Evolutionary conservation across 2,113 vertebrate species (phyloP), one percentile per base, ranked within the genome.

Genomic region (Lamprotornis superbus): DNA sequence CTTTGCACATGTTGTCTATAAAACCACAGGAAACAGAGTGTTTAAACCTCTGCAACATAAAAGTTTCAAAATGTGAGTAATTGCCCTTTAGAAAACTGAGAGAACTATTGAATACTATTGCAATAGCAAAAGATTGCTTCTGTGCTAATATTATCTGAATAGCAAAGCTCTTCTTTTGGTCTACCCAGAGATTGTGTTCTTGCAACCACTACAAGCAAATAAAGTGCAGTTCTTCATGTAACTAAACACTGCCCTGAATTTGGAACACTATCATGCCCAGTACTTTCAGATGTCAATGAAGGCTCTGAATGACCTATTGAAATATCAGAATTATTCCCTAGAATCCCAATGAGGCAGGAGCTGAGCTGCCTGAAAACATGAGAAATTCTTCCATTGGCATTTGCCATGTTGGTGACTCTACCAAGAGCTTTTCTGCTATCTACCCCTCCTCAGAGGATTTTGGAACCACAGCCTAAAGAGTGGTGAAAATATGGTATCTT

Each of bases 251-350:
- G 39, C 6, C 44, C 33, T 76, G 40, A 52, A 75, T 57, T 44
- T 55, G 30, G 55, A 80, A 50, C 19, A 37, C 14, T 24, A 13
- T 3, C 1, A 0, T 15, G 25, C 40, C 31, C 3, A 1, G 33
- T 13, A 77, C 17, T 59, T 77, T 35, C 6, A 83, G 53, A 82
- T 33, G 24, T 22, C 68, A 87, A 6, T 27, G 17, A 64, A 57
- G 24, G 19, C 28, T 73, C 42, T 44, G 50, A 82, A 73, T 9
- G 9, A 61, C 61, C 50, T 61, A 35, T 2, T 68, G 46, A 42
- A 86, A 39, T 7, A 19, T 11, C 61, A 76, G 22, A 76, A 52
- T 53, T 65, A 27, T n/a, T 52, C 35, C 15, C 35, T 50, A 74
- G 52, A 55, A 83, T 40, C 50, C 39, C 50, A 73, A n/a, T 21